These are phyloP conservation scores for Xanthia togata DNA, from an alignment of 2,888 invertebrate genomes.

Conservation along the genomic window DNA sequence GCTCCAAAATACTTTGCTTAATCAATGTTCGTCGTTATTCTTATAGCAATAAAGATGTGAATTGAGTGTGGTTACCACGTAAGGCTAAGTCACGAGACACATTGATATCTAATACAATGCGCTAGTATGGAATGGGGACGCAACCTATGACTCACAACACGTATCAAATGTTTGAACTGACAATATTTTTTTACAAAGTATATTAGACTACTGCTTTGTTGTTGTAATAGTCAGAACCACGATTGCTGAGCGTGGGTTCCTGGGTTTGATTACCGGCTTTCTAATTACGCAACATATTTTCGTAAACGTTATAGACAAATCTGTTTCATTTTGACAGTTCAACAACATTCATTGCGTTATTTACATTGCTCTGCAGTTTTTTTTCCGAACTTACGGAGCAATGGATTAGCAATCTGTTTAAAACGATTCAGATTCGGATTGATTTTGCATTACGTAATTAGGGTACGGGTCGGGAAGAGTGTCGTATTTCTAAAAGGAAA, in stretches of 20 bases:
- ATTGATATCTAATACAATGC: constrained; percentile 36
- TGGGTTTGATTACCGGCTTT: neutral
- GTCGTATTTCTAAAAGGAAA: neutral
- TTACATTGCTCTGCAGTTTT: too few relatives aligned
- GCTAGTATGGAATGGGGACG: constrained; percentile 54
- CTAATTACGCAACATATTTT: too few relatives aligned
- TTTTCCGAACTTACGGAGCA: too few relatives aligned
- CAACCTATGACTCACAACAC: constrained; percentile 60
- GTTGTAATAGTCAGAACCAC: neutral
- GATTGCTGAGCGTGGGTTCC: neutral
- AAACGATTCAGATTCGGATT: too few relatives aligned
- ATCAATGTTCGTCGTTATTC: neutral
- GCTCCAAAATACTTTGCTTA: constrained; percentile 1
- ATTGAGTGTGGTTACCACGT: neutral
- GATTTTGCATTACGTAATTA: too few relatives aligned
- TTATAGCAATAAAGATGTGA: neutral
- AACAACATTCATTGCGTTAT: too few relatives aligned
- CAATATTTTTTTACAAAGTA: constrained; percentile 9
- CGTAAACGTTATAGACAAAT: too few relatives aligned
- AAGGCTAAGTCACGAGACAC: constrained; percentile 13
- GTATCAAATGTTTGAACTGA: constrained; percentile 16
- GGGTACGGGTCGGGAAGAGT: too few relatives aligned
- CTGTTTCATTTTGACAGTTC: too few relatives aligned
- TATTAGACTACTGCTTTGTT: constrained; percentile 6
- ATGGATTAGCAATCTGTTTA: too few relatives aligned